Conservation (phyloP, 2,113 vertebrate species). For the Callaeas wilsoni region DNA sequence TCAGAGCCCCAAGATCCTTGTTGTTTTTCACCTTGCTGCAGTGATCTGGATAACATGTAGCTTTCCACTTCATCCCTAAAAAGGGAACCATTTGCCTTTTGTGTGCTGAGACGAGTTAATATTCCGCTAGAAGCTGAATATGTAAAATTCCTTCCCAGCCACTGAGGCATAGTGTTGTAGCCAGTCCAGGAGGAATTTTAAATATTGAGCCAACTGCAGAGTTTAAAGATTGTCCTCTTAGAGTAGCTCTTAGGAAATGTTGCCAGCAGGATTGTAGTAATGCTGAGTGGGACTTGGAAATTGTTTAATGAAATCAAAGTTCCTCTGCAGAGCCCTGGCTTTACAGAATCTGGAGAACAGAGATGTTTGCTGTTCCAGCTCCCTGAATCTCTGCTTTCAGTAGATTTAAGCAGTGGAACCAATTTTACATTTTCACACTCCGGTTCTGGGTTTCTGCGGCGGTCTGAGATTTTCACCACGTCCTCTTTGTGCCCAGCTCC, state of each 20-base stretch:
- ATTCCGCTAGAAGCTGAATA: neutral
- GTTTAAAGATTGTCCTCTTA: neutral
- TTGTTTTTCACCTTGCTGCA: neutral
- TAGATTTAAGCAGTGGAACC: neutral
- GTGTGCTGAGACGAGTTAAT: neutral
- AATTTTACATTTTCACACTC: neutral
- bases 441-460: neutral
- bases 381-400: neutral
- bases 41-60: neutral
- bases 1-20: neutral
- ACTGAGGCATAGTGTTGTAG: neutral
- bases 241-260: neutral
- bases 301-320: neutral
- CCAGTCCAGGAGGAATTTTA: neutral
- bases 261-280: neutral
- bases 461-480: neutral
- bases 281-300: neutral
- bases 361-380: neutral
- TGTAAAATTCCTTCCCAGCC: neutral
- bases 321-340: neutral
- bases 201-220: neutral
- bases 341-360: neutral
- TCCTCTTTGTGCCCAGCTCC: neutral
- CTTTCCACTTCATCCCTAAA: neutral
- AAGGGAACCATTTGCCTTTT: neutral